Evolutionary conservation across 2,113 vertebrate genomes (phyloP).

Genomic region (Siniperca knerii): DNA sequence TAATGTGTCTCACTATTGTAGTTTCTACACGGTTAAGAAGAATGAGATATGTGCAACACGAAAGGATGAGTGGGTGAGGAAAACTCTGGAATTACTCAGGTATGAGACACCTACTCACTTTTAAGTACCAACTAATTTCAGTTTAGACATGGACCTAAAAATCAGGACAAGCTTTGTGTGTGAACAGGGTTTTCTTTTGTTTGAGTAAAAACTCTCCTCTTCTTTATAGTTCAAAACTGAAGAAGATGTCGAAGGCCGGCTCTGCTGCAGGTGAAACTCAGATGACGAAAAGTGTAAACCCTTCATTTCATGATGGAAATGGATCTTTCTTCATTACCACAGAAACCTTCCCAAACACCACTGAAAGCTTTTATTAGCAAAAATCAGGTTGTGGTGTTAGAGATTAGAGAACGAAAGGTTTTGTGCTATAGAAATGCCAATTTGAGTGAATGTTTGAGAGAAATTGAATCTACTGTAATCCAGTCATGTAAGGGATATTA

Average conservation of each 20-base stretch:
- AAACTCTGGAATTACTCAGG: slow-evolving; percentile 73
- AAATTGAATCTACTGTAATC: not conserved
- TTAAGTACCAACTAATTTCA: not conserved
- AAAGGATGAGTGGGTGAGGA: slow-evolving; percentile 77
- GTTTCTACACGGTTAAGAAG: slow-evolving; percentile 74
- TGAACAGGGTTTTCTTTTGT: not conserved
- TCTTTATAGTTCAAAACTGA: slow-evolving; percentile 68
- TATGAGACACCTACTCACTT: slow-evolving; percentile 41
- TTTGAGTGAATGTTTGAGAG: not conserved
- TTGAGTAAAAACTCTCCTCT: not conserved
- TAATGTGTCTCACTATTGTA: slow-evolving; percentile 37
- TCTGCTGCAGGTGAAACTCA: not conserved
- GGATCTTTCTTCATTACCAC: slow-evolving; percentile 1
- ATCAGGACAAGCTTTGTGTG: not conserved
- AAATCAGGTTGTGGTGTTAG: not conserved
- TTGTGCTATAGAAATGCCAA: not conserved
- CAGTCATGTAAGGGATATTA: not conserved
- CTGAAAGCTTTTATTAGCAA: not conserved
- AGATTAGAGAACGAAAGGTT: not conserved
- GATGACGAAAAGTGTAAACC: not conserved
- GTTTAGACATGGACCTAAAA: not conserved
- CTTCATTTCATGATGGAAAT: not conserved
- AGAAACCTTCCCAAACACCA: slow-evolving; percentile 17
- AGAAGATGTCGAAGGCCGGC: slow-evolving; percentile 48
- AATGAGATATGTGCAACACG: slow-evolving; percentile 65